These are phyloP conservation scores for Formica aserva DNA, from an alignment of 2,888 invertebrate species.

Conservation along the genomic window DNA sequence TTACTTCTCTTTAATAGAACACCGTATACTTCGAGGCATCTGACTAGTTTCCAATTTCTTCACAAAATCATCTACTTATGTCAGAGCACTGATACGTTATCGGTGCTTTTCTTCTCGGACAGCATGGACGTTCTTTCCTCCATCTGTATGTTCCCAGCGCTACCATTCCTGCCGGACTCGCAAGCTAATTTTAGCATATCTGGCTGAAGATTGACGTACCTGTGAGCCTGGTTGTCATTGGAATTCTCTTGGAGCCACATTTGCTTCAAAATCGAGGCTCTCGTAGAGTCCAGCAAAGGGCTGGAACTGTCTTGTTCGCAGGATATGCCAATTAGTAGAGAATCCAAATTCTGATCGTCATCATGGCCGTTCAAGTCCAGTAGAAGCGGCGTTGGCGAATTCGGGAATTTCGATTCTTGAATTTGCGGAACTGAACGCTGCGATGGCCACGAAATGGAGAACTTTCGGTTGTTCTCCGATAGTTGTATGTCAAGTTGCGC, in stretches of 20 bases:
- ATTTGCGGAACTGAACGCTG: constrained; percentile 19
- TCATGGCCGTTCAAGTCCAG: constrained; percentile 71
- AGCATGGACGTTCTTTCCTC: constrained; percentile 67
- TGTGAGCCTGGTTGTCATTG: constrained; percentile 61
- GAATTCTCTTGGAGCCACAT: constrained; percentile 38
- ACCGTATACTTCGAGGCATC: constrained; percentile 4
- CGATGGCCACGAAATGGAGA: constrained; percentile 81
- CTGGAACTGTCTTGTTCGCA: constrained; percentile 67
- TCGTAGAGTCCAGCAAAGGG: constrained; percentile 61
- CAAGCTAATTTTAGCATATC: constrained; percentile 59
- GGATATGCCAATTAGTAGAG: constrained; percentile 49
- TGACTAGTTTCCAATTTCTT: constrained; percentile 58
- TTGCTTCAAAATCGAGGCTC: constrained; percentile 12
- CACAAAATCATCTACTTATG: constrained; percentile 49
- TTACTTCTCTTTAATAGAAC: constrained; percentile 4
- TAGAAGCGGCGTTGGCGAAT: constrained; percentile 65
- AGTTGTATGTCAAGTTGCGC: constrained; percentile 87
- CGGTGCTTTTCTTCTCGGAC: constrained; percentile 55
- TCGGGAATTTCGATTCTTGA: constrained; percentile 39
- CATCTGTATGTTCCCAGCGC: constrained; percentile 60
- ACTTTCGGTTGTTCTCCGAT: constrained; percentile 85
- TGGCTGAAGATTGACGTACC: constrained; percentile 80
- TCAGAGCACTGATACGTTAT: constrained; percentile 76
- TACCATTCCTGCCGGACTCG: constrained; percentile 32
- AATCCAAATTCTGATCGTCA: constrained; percentile 60